phyloP scores from a whole-genome alignment of 2,888 invertebrate genomes.

The Phoronis australis region DNA sequence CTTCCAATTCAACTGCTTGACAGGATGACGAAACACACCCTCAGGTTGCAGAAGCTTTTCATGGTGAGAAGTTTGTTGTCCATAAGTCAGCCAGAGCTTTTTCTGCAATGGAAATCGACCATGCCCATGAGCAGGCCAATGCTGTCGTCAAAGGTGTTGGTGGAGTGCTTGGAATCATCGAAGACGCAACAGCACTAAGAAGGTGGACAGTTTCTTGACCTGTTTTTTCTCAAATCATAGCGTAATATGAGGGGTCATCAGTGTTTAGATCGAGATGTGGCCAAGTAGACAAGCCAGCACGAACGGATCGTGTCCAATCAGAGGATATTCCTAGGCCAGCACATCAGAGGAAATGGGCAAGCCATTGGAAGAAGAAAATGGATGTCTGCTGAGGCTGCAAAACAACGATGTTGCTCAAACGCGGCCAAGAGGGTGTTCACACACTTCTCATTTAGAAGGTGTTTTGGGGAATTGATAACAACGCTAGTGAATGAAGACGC shows the following conservation, averaged over 20 bases:
- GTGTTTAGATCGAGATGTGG: too few species aligned
- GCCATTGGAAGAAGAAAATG: conserved; percentile 13
- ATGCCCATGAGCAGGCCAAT: conserved; percentile 27
- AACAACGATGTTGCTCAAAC: conserved; percentile 14
- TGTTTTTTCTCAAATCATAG: too few species aligned
- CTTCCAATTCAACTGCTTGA: conserved; percentile 21
- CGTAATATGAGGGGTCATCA: too few species aligned
- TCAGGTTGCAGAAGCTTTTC: conserved; percentile 15
- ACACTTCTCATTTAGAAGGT: too few species aligned
- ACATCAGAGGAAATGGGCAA: conserved; percentile 13
- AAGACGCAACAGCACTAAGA: conserved; percentile 16
- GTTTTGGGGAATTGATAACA: too few species aligned
- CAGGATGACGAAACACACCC: conserved; percentile 18
- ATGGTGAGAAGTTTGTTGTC: too few species aligned
- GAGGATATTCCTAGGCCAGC: conserved; percentile 7
- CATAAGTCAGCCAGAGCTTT: conserved; percentile 18
- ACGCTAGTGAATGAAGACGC: too few species aligned
- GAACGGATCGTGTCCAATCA: conserved; percentile 6
- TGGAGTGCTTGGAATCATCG: conserved; percentile 21
- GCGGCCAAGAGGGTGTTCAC: too few species aligned
- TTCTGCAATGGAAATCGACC: conserved; percentile 21
- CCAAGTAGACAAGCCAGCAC: conserved; percentile 3
- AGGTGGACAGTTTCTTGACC: conserved; percentile 29
- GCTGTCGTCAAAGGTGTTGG: conserved; percentile 23
- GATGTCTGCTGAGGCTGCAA: conserved; percentile 14